phyloP scores from a whole-genome alignment of 2,113 vertebrate genomes.

The Mastomys coucha region DNA sequence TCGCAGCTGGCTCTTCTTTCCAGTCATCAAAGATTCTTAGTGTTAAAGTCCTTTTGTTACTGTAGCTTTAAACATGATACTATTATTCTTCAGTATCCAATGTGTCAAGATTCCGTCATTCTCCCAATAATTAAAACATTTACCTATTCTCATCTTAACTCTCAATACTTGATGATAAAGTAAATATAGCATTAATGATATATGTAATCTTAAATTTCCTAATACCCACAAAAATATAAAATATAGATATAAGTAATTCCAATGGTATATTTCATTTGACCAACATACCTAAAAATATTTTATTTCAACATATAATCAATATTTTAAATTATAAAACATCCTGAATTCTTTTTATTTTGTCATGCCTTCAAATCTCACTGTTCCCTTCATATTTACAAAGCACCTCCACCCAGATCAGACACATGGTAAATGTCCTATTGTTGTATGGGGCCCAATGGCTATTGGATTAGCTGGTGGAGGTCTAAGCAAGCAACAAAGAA shows the following conservation, averaged over 20 bases:
- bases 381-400: not conserved
- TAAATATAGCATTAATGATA: not conserved
- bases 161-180: not conserved
- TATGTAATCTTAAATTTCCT: not conserved
- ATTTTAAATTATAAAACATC: not conserved
- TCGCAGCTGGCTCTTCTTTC: not conserved
- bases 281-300: not conserved
- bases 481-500: conserved; percentile 1
- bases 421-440: not conserved
- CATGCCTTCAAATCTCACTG: not conserved
- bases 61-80: not conserved
- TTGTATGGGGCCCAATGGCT: not conserved
- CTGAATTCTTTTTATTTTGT: not conserved
- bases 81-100: not conserved
- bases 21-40: not conserved
- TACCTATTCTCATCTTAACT: conserved; percentile 1
- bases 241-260: not conserved
- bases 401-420: not conserved
- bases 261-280: conserved; percentile 24
- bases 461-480: not conserved
- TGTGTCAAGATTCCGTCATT: conserved; percentile 9
- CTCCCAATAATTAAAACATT: not conserved
- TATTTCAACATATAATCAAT: not conserved
- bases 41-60: not conserved
- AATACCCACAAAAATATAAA: not conserved